phyloP scores from a whole-genome alignment of 2,797 vertebrate species.

The Pipistrellus kuhlii region DNA sequence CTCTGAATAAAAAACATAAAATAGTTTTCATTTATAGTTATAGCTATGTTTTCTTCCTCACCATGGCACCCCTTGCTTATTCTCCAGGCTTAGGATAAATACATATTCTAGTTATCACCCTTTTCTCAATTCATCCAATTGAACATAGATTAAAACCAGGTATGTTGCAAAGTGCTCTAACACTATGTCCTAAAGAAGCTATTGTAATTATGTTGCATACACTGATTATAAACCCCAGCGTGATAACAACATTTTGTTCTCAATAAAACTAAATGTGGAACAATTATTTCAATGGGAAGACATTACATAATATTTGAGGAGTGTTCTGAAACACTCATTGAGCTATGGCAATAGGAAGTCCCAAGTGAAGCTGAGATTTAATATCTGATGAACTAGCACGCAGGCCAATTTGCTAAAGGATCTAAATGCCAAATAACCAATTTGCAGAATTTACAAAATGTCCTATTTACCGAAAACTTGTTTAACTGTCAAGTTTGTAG shows the following conservation, averaged over 20 bases:
- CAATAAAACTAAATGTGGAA: constrained; percentile 47
- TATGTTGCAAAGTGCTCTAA: neutral
- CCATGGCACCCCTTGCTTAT: neutral
- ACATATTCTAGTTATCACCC: neutral
- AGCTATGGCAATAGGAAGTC: neutral
- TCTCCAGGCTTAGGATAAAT: constrained; percentile 3
- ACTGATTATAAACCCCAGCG: neutral
- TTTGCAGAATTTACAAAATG: constrained; percentile 57
- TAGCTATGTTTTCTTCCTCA: neutral
- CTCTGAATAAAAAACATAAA: constrained; percentile 41
- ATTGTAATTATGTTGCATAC: neutral
- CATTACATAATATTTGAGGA: neutral
- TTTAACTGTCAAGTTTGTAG: constrained; percentile 76
- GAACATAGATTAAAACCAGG: neutral
- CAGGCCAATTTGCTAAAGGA: constrained; percentile 43
- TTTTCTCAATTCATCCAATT: constrained; percentile 25
- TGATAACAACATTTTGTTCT: constrained; percentile 52
- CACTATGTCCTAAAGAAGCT: neutral
- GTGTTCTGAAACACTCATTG: constrained; percentile 15
- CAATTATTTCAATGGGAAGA: constrained; percentile 39
- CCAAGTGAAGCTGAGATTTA: constrained; percentile 47
- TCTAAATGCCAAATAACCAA: constrained; percentile 50
- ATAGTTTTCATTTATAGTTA: neutral
- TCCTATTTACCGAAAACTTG: constrained; percentile 55
- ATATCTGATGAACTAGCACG: constrained; percentile 16